Percentiles rank a stretch among this genome's conserved stretches.
Conservation (phyloP, 2,888 invertebrate genomes). For the Polymixis lichenea region DNA sequence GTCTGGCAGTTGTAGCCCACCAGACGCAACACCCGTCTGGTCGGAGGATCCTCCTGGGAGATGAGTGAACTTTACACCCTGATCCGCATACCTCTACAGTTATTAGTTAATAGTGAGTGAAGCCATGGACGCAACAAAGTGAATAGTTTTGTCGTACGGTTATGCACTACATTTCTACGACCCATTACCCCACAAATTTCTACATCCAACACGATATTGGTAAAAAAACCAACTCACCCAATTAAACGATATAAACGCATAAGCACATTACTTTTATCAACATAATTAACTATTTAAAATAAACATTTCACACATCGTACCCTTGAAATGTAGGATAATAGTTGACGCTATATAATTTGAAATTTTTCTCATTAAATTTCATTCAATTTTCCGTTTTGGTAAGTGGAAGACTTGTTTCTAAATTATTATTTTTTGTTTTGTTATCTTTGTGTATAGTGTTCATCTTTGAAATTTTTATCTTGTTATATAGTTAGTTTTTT, state of each 20-base stretch:
- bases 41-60: too few species aligned
- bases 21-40: too few species aligned
- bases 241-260: neutral
- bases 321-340: conserved; percentile 21
- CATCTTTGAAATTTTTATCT: too few species aligned
- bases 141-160: too few species aligned
- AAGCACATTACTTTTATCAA: conserved; percentile 6
- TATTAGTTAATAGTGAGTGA: too few species aligned
- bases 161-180: neutral
- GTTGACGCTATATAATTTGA: conserved; percentile 22
- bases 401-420: neutral
- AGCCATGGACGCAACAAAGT: too few species aligned
- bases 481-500: too few species aligned
- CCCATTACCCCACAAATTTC: neutral
- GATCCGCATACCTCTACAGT: too few species aligned
- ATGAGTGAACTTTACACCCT: too few species aligned
- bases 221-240: neutral
- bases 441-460: too few species aligned
- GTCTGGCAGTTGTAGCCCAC: too few species aligned
- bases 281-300: conserved; percentile 16
- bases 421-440: too few species aligned
- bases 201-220: neutral
- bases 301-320: neutral
- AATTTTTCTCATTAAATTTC: neutral
- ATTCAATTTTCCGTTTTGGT: conserved; percentile 9